Base-by-base conservation (phyloP, 2,888 invertebrate species). In the Elmis aenea region DNA sequence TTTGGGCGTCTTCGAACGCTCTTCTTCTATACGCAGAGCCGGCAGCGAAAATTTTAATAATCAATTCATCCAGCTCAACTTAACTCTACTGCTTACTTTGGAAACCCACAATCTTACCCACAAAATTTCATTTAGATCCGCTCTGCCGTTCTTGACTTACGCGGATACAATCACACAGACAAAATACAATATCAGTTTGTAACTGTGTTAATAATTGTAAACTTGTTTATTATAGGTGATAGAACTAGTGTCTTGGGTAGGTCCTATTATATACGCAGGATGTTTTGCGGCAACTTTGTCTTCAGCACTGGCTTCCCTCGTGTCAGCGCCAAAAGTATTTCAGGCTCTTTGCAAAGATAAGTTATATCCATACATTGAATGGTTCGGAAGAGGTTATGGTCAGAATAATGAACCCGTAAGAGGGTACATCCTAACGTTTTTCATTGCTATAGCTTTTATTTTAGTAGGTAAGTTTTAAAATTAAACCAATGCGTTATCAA, bases 281-380 rank as follows among this genome's bases (percentile, higher is more conserved):
- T 95, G 96, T 59, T 95, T 96, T 68, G 95, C 96, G 0, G 96
- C 97, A 1, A 94, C 97, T 0, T 69, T 99, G 9, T 95, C 95
- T 0, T 96, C 96, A 1, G 97, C 97, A 0, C 72, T 97, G 31
- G 96, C 96, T 0, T 92, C 93, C 46, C 74, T 99, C 30, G 95
- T 97, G 0, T 92, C 94, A 0, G 97, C 96, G 0, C 97, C 97
- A 0, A 90, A 90, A 75, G 87, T 89, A 0, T 89, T 90, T 57
- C 90, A 90, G 77, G 95, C 95, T 3, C 75, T 97, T 3, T 94
- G 94, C 60, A 88, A 89, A 61, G 97, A 97, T 66, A 86, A 89
- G 61, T 68, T 97, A 32, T 97, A 96, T 66, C 96, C 96, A 0
- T 84, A 85, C 55, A 79, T 96, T 52, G 79, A 79, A 46, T 85